phyloP scores from a whole-genome alignment of 35 echinoderm and acorn worm species.

The Apostichopus parvimensis region DNA sequence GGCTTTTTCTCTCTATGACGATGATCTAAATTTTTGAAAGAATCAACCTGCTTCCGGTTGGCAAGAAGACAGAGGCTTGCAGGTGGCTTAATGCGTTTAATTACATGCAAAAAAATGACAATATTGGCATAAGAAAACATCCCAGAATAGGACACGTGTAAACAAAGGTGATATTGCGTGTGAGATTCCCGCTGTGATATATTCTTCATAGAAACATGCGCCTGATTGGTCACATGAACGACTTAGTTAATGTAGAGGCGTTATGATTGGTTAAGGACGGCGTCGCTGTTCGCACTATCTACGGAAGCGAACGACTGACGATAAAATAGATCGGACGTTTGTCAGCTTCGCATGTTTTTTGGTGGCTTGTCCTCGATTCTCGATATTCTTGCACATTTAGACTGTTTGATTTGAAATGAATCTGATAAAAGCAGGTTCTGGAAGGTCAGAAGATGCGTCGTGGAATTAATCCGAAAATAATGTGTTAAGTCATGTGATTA shows the following conservation, averaged over 20 bases:
- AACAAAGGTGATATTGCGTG: slow-evolving; percentile 32
- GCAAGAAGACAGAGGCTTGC: background rate
- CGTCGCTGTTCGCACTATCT: background rate
- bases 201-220: slow-evolving; percentile 30
- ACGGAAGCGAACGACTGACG: background rate
- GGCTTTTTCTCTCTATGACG: background rate
- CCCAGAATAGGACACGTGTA: background rate
- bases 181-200: slow-evolving; percentile 35
- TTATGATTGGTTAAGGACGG: slow-evolving; percentile 44
- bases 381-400: slow-evolving; percentile 22
- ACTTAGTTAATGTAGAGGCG: slow-evolving; percentile 5
- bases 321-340: slow-evolving; percentile 10
- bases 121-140: slow-evolving; percentile 50
- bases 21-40: slow-evolving; percentile 18
- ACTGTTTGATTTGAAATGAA: slow-evolving; percentile 10
- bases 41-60: slow-evolving; percentile 45
- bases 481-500: background rate
- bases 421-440: background rate
- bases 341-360: background rate
- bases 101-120: slow-evolving; percentile 52
- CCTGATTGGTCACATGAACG: slow-evolving; percentile 31
- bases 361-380: background rate
- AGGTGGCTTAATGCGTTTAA: slow-evolving; percentile 56
- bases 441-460: background rate
- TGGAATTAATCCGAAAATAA: background rate